A percentile compares a stretch with the other conserved stretches of the same genome.
These are phyloP conservation scores for Drosophila leonis DNA, from an alignment of 2,888 invertebrate genomes.

Conservation along the genomic window DNA sequence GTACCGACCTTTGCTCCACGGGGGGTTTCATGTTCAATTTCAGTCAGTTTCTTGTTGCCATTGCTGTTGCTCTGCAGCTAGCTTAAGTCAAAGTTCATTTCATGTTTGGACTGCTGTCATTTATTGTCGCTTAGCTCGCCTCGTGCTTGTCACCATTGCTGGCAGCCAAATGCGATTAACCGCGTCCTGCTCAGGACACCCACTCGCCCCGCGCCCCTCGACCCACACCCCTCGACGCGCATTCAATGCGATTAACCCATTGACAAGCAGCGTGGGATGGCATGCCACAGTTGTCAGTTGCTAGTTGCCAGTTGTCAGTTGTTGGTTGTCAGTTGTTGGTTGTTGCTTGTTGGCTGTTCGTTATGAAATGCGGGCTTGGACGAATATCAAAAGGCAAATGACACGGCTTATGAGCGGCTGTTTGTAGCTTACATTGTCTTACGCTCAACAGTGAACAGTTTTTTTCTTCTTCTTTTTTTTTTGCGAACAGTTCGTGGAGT, in stretches of 20 bases:
- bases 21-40: constrained; percentile 37
- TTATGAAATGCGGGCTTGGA: constrained; percentile 16
- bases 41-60: constrained; percentile 31
- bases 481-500: not conserved
- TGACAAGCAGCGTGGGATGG: constrained; percentile 29
- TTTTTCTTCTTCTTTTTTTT: not conserved
- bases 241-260: constrained; percentile 47
- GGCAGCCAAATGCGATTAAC: constrained; percentile 60
- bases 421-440: constrained; percentile 42
- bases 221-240: not conserved
- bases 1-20: constrained; percentile 27
- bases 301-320: not conserved
- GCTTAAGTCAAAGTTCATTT: constrained; percentile 44
- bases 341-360: not conserved
- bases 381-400: constrained; percentile 10
- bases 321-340: constrained; percentile 9
- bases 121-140: constrained; percentile 49
- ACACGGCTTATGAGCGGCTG: constrained; percentile 20
- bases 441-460: constrained; percentile 1
- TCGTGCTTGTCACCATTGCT: constrained; percentile 5
- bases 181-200: constrained; percentile 15
- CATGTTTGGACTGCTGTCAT: constrained; percentile 58
- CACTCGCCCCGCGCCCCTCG: not conserved
- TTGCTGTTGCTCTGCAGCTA: constrained; percentile 27
- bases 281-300: constrained; percentile 29